Base-by-base conservation (phyloP, 1,140 invertebrate genomes). In the Liolophura sinensis region DNA sequence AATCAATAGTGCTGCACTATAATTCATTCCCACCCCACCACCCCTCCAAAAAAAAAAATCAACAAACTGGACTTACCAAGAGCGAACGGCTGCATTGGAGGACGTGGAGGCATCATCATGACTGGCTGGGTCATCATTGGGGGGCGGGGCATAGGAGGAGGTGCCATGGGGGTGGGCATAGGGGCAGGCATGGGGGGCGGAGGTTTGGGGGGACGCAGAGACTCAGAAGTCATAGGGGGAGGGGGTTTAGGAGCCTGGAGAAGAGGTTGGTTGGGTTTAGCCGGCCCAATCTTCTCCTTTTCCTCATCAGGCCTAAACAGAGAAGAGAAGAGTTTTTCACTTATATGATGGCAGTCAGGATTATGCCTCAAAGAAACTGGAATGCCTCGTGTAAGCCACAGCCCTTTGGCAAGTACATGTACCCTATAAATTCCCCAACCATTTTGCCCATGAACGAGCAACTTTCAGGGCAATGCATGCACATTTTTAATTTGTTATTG, bases 221-320 rank as follows among this genome's bases (percentile, higher is more conserved):
- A 62, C 16, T 60, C 52, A 16, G 64, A 20, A 40, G 70, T 59
- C 4, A 47, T 20, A 31, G 73, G 74, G 22, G 66, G 60, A 4
- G 64, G 50, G 14, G 68, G 64, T 50, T 63, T 58, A 27, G 65
- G 56, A 16, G 47, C 40, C 40, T 25, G 46, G 7, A 27, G 51
- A 40, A 20, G 24, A 1, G 58, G 50, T 51, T 47, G 24, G 22
- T 76, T 80, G 22, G 79, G 78, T 61, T 80, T 71, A 57, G 84
- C 72, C 58, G 87, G 87, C 12, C 87, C 87, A 69, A 88, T 88
- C 69, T 83, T 85, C 62, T 97, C 95, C 74, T 96, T 96, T 75
- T 96, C 93, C 80, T 96, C 94, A 80, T 97, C 94, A 0, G 93
- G 93, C 3, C 83, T 85, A 62, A 22, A 73, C 70, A 51, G n/a